These are phyloP conservation scores for Frieseomelitta varia DNA, from an alignment of 1,140 invertebrate genomes.

Conservation along the genomic window DNA sequence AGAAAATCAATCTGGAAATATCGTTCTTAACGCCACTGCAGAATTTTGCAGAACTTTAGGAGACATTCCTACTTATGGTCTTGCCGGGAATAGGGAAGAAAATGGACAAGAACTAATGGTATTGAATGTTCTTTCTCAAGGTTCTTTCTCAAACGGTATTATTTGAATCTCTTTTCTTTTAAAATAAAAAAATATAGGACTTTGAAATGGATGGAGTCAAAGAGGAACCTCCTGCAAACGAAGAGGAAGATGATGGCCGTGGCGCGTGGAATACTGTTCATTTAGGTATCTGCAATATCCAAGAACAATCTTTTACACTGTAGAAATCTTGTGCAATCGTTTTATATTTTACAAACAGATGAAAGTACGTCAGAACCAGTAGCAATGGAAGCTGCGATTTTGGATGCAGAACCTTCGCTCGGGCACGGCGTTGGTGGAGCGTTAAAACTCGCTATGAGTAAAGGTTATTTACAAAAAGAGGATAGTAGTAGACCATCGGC, in stretches of 20 bases:
- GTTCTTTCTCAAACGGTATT: constrained; percentile 10
- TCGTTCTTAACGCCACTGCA: constrained; percentile 95
- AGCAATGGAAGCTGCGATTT: constrained; percentile 87
- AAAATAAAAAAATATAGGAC: constrained; percentile 80
- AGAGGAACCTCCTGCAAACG: constrained; percentile 79
- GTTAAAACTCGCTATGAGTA: constrained; percentile 95
- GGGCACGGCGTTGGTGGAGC: constrained; percentile 95
- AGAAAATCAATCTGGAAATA: constrained; percentile 82
- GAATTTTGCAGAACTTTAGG: constrained; percentile 98
- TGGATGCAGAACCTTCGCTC: constrained; percentile 98
- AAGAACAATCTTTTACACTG: not conserved
- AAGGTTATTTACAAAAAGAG: constrained; percentile 96
- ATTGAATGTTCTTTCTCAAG: constrained; percentile 32
- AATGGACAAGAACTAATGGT: constrained; percentile 92
- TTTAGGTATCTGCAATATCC: constrained; percentile 79
- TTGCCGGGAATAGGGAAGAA: constrained; percentile 93
- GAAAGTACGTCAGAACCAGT: constrained; percentile 75
- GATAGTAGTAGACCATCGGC: constrained; percentile 88
- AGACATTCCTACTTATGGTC: constrained; percentile 96
- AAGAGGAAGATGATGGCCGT: constrained; percentile 82
- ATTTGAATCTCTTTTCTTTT: not conserved
- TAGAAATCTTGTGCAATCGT: not conserved
- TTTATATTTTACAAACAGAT: constrained; percentile 66
- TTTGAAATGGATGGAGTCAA: constrained; percentile 84
- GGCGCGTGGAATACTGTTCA: constrained; percentile 90